Base-by-base conservation (phyloP, 1,140 invertebrate genomes). In the Bombus breviceps region DNA sequence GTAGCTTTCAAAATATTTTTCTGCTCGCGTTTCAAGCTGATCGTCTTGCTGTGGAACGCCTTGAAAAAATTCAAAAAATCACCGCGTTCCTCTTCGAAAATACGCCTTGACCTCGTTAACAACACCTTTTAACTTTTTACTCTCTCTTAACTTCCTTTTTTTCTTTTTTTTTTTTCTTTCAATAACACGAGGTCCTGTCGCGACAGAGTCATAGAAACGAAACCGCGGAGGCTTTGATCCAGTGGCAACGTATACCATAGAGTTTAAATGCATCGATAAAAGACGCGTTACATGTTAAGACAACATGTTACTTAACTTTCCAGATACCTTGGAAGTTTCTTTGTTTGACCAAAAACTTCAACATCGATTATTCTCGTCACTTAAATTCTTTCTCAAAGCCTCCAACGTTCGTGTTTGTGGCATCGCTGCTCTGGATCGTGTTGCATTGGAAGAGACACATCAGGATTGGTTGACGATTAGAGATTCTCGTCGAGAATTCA, bases 401-500 rank as follows among this genome's bases (percentile, higher is more conserved):
- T 41, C 43, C 37, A 34, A 12, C 39, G 74, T 83, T 83, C n/a
- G n/a, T 78, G 74, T 83, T 53, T 53, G 81, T 80, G 34, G 64
- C 47, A 57, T 75, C 53, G 78, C 69, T 86, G 73, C 12, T 59
- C n/a, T 79, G 86, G 57, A 86, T 73, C 66, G 87, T 83, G 80
- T 86, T 75, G 79, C 66, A 66, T 34, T 77, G 53, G 71, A n/a
- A n/a, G 13, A 73, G 43, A 64, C 18, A 75, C 9, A 32, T 47
- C 28, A 15, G 41, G 66, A 37, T 32, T 57, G 18, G 9, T 6
- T 73, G 28, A 72, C 69, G 37, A 75, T 57, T 37, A 37, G n/a
- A 39, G 72, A 8, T 28, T 34, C 66, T 85, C 47, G 79, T 85
- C 39, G 79, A 66, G 68, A 62, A 90, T 90, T 87, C 86, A 90